Base-by-base conservation (phyloP, 2,888 invertebrate species). In the Agrochola macilenta region DNA sequence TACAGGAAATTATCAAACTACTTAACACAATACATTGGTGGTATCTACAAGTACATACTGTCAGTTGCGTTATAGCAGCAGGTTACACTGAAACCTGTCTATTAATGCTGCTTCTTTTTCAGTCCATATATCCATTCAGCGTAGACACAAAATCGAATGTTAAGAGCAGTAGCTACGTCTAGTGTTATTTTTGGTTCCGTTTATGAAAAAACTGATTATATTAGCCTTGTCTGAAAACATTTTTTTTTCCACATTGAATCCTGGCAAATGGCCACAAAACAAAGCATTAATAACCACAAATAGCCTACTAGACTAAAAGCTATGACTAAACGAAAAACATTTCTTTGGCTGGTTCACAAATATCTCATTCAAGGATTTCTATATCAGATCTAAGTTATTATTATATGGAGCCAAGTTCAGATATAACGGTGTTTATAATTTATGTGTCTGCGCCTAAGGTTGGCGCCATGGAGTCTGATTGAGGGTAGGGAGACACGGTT, bases 381-480 rank as follows among this genome's bases (percentile, higher is more conserved):
- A 43, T 71, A 76, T 77, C 61, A 76, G 70, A 69, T 74, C 68
- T 70, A 84, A 84, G 74, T 78, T 78, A 80, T 77, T 78, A 69
- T 76, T 73, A 39, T 80, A 78, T 78, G 72, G 63, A 84, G 82
- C 88, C 79, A 87, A 87, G 78, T 84, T 82, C 58, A 76, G 49
- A 65, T 66, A 65, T 72, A 84, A 75, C 69, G 70, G 70, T 69
- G 60, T 64, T 81, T 61, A 63, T 73, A 81, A 83, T 86, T 85
- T 87, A 81, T 79, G 65, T 69, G 79, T 75, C 64, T 71, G 52
- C 65, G 64, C 74, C 76, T 74, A 78, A 73, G 52, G 69, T 46
- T 30, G 88, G 89, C 86, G 89, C 81, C 88, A 20, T 35, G 52
- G 35, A 49, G 89, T 88, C 88, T 87, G 79, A 72, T 79, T 26